Conservation (phyloP, 2,113 vertebrate genomes). For the Lanius ludovicianus region DNA sequence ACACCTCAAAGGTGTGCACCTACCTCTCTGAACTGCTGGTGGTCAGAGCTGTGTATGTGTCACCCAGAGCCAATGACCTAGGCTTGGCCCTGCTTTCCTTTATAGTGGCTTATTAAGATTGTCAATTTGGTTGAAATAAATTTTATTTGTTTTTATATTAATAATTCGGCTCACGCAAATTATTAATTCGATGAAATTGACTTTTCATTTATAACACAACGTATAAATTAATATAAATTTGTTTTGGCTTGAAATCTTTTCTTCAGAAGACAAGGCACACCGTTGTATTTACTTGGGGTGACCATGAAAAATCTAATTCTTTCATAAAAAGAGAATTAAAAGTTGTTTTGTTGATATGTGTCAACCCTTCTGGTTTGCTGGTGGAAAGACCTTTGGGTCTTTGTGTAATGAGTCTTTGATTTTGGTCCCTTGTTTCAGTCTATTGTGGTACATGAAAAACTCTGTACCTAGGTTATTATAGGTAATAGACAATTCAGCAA, state of each 20-base stretch:
- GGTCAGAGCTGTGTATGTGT: too few species aligned
- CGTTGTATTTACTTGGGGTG: not conserved
- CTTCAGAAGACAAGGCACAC: not conserved
- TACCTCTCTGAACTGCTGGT: too few species aligned
- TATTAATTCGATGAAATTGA: too few species aligned
- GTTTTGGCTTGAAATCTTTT: not conserved
- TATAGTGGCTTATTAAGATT: too few species aligned
- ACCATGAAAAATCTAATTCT: not conserved
- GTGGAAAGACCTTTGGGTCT: not conserved
- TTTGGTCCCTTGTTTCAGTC: not conserved
- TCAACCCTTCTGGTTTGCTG: not conserved
- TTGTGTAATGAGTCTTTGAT: not conserved
- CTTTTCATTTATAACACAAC: too few species aligned
- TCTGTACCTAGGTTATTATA: not conserved
- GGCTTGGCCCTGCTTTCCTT: too few species aligned
- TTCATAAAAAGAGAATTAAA: not conserved
- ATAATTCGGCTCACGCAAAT: too few species aligned
- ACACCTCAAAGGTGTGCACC: too few species aligned
- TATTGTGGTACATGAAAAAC: not conserved
- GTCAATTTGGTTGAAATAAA: too few species aligned
- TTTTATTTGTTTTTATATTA: too few species aligned
- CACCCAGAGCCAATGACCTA: too few species aligned
- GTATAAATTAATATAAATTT: not conserved
- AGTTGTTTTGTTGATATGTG: not conserved
- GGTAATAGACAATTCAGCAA: not conserved